Base-by-base conservation (phyloP, 2,888 invertebrate genomes). In the Lysandra coridon region DNA sequence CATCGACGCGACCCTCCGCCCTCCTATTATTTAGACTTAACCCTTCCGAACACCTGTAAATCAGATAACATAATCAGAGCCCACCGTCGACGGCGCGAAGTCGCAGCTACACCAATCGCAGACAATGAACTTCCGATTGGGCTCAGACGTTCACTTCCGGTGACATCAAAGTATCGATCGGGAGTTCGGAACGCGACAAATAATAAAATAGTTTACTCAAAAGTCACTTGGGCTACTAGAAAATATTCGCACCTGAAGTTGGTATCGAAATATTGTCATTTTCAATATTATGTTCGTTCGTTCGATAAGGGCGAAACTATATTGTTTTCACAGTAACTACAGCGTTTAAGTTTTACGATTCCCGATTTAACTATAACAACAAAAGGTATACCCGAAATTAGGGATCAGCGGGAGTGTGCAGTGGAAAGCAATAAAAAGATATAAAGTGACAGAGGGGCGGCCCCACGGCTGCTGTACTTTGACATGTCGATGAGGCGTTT, bases 51-150 rank as follows among this genome's bases (percentile, higher is more conserved):
- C 79, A 79, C 79, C 79, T 79, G 79, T 79, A 79, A 79, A 79
- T 79, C 79, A 75, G 79, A 79, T 79, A 74, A 79, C 79, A 74
- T 75, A 75, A 79, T 79, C 73, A 79, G 74, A 40, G 75, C 74
- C 60, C 62, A 44, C 74, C 40, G 73, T 74, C 73, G 78, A 60
- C 73, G 44, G 74, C 62, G 30, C 79, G 17, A 17, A 60, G 44
- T 57, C 73, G 73, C 79, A n/a, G 73, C 79, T 60, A 79, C 74
- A 74, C 60, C 79, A 62, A 79, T 60, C 74, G 79, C 79, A 79
- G 79, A 79, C 79, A 79, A 79, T 79, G 79, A 74, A 14, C 79
- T 79, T 79, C 79, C 79, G 79, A 79, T 79, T 79, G 79, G 79
- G 75, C 74, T 75, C 79, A 79, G 79, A 79, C 79, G 74, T 44